Conservation (phyloP, 2,797 vertebrate species). For the Molossus alvarezi region DNA sequence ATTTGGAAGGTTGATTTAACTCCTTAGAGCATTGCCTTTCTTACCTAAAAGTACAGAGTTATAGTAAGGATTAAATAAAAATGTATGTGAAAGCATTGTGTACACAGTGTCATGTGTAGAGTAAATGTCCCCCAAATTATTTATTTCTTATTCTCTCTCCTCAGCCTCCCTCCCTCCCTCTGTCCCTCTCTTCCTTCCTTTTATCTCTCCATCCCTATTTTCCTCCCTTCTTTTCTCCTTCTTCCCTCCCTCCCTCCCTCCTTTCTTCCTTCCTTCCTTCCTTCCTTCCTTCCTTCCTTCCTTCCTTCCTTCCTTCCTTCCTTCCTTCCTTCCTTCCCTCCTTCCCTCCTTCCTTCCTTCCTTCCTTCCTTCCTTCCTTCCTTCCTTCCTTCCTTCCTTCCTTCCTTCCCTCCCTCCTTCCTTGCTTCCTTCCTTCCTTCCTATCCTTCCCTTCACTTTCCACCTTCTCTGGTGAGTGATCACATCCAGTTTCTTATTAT, state of each 20-base stretch:
- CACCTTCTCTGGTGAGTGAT: not conserved
- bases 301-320: not conserved
- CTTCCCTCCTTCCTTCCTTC: accelerated
- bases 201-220: not conserved
- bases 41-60: not conserved
- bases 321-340: no score
- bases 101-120: not conserved
- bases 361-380: no score
- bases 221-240: not conserved
- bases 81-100: not conserved
- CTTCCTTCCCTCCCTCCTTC: no score
- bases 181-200: no score
- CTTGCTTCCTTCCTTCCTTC: accelerated
- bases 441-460: not conserved
- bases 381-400: not conserved
- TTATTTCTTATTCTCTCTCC: not conserved
- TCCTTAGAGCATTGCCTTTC: not conserved
- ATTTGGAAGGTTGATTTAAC: not conserved
- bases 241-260: no score
- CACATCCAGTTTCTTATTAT: not conserved
- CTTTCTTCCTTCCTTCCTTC: not conserved
- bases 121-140: not conserved
- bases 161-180: not conserved
- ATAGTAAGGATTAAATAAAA: not conserved
- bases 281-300: not conserved